Evolutionary conservation across 2,113 vertebrate species (phyloP).

Genomic region (Rhinogobius similis): DNA sequence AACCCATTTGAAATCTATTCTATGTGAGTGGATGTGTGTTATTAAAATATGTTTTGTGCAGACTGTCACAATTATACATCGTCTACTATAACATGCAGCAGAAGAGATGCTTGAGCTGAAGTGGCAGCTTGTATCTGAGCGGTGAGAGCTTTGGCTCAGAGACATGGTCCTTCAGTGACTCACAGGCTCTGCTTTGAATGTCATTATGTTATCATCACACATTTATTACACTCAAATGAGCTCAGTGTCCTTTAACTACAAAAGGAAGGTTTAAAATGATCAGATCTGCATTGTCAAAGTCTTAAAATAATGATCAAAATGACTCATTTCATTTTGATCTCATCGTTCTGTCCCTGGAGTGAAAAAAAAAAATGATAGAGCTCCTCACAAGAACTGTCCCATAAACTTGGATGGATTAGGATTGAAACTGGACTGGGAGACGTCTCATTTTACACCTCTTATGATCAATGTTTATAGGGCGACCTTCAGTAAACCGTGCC

Average conservation of each 20-base stretch:
- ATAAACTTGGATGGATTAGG: neutral
- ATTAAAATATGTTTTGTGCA: too few relatives aligned
- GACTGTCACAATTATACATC: too few relatives aligned
- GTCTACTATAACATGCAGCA: too few relatives aligned
- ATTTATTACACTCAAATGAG: neutral
- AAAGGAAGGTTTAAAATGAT: neutral
- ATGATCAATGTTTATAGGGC: neutral
- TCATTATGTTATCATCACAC: constrained; percentile 5
- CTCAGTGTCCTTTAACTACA: neutral
- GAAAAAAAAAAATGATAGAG: neutral
- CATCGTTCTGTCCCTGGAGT: neutral
- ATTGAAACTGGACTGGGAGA: neutral
- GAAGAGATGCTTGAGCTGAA: neutral
- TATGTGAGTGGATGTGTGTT: too few relatives aligned
- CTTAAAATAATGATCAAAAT: neutral
- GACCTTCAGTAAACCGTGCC: neutral
- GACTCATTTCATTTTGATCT: neutral
- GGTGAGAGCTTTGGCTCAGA: neutral
- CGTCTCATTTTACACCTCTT: neutral
- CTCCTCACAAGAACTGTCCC: neutral
- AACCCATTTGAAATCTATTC: too few relatives aligned
- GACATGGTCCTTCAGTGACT: neutral
- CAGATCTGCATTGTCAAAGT: neutral
- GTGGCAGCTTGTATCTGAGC: neutral
- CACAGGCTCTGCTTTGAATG: neutral